Base-by-base conservation (phyloP, 2,113 vertebrate genomes). In the Lycocorax pyrrhopterus region DNA sequence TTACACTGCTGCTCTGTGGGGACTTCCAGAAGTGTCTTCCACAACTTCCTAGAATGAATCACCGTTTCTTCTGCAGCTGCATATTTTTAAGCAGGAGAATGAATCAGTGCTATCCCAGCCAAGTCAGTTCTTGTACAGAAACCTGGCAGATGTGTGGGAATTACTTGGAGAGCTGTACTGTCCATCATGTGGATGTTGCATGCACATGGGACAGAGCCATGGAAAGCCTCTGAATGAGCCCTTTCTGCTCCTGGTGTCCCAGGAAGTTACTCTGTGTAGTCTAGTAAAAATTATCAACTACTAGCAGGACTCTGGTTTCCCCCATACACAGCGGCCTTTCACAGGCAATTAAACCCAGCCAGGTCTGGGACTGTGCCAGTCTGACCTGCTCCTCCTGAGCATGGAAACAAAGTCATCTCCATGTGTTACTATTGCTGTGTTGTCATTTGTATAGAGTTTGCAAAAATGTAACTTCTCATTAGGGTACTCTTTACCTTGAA, bases 81-180 rank as follows among this genome's bases (percentile, higher is more conserved):
- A 9, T 75, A 4, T 77, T 94, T 92, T 62, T 53, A 41, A 89
- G 86, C 41, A 87, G 84, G 37, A 85, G 58, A 33, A 60, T 78
- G 82, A 86, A 33, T 84, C 64, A 13, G 47, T 37, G 90, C 51
- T 55, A 0, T 56, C 85, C 47, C 90, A 77, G 69, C 75, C 74
- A 52, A 77, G 78, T 33, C 80, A 13, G 66, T 32, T 82, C 71
- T 75, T 37, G 71, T 43, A 6, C 60, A 89, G 89, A 73, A 76
- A 30, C 10, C 53, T 89, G 93, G 78, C 69, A 88, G 12, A 9
- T 9, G 56, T 13, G 32, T 49, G 80, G 84, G 63, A 72, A 64
- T 90, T 10, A 12, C 66, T 58, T 47, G 85, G 69, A 74, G 73
- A 68, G 69, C 86, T 44, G 33, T 7, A 1, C 55, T 88, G 79